Conservation (phyloP, 2,797 vertebrate species). For the Dromococcyx pavoninus region DNA sequence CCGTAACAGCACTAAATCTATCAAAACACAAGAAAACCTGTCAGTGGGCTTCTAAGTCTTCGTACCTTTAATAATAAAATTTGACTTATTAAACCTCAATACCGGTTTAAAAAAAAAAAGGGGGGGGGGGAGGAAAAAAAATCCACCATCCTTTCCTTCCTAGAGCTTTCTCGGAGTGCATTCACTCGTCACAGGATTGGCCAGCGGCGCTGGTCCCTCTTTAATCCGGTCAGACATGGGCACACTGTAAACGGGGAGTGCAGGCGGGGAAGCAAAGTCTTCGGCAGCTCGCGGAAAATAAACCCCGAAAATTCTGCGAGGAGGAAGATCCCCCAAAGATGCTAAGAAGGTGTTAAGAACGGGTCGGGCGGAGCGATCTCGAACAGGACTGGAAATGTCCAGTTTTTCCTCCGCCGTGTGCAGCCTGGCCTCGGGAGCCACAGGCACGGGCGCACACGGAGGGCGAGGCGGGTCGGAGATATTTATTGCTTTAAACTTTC, state of each 20-base stretch:
- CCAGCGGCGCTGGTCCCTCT: not conserved
- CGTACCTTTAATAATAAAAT: not conserved
- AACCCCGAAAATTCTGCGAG: rapidly evolving
- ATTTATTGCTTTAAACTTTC: constrained; percentile 66
- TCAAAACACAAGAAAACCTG: constrained; percentile 39
- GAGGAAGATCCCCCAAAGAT: not conserved
- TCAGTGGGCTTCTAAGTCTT: constrained; percentile 24
- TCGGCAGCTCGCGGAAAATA: not conserved
- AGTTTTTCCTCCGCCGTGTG: not conserved
- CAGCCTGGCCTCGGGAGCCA: not conserved
- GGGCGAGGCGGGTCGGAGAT: not conserved
- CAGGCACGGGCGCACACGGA: not conserved
- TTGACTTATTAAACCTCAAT: not conserved
- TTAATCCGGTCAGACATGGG: not conserved
- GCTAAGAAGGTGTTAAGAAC: not conserved
- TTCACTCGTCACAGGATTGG: not conserved
- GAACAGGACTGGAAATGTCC: not conserved
- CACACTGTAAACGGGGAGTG: not conserved
- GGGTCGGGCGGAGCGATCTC: not conserved
- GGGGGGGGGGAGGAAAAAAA: not conserved
- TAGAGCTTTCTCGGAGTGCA: not conserved
- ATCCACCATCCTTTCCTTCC: not conserved
- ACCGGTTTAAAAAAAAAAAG: not conserved
- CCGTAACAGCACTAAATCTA: constrained; percentile 1
- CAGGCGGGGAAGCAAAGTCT: not conserved